Evolutionary conservation across 2,888 invertebrate genomes (phyloP), one percentile per base, ranked within the genome.

Genomic region (Drosophila melanosoma): DNA sequence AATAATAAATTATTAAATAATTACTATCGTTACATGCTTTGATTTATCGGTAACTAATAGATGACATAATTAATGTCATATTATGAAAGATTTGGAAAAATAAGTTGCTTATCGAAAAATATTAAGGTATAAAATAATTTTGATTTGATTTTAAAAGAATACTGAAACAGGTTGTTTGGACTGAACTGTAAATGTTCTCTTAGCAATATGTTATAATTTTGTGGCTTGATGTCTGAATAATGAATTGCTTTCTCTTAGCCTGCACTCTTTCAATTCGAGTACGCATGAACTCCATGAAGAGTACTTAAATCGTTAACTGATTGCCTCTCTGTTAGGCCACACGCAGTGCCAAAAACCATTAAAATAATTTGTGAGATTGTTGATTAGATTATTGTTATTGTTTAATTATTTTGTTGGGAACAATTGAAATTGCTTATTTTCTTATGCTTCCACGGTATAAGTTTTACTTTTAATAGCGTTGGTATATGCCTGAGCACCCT

Each of bases 401-500:
- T 49, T 61, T 60, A 38, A 42, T 45, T 29, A 29, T 29, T 29
- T 29, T 35, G 15, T 32, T 26, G 45, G 17, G 8, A 4, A 8
- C 0, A 36, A 42, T 12, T 23, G 33, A 38, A 42, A 12, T 20
- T 15, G 20, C 20, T 45, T 23, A 45, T 45, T 45, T 15, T 36
- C 29, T 60, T 63, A 76, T 1, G 11, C 32, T 15, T n/a, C 52
- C 0, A 78, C 11, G 12, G 36, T 66, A 2, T 68, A 60, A 0
- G 36, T 42, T 38, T 62, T 57, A 11, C 32, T 59, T 26, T 72
- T 77, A 8, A 77, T 3, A 10, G 8, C 0, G n/a, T 15, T 57
- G 7, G 7, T 17, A 29, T 63, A 79, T 20, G 8, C 10, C 10
- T 66, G 26, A 32, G 49, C 51, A 20, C 79, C 83, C n/a, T 56